These are phyloP conservation scores for Drosophila falleni DNA, from an alignment of 2,888 invertebrate genomes.

Conservation along the genomic window DNA sequence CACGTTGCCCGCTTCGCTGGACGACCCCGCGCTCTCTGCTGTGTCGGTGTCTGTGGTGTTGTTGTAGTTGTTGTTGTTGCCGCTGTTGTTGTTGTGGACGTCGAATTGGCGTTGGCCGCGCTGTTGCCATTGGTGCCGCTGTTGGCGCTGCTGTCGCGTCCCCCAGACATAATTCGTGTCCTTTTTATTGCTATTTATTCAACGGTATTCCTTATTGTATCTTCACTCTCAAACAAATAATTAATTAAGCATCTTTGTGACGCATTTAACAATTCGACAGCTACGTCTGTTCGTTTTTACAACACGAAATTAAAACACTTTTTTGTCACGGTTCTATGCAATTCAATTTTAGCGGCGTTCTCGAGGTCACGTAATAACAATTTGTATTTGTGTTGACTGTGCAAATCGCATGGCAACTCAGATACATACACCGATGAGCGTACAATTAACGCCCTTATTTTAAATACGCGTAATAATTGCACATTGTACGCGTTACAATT, in stretches of 20 bases:
- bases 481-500: slow-evolving; percentile 15
- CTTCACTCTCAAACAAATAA: slow-evolving; percentile 10
- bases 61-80: slow-evolving; percentile 48
- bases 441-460: slow-evolving; percentile 10
- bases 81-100: slow-evolving; percentile 16
- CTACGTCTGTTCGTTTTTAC: slow-evolving; percentile 14
- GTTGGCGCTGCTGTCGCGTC: slow-evolving; percentile 73
- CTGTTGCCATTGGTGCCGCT: slow-evolving; percentile 59
- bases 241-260: slow-evolving; percentile 40
- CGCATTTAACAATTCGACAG: slow-evolving; percentile 18
- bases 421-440: slow-evolving; percentile 12
- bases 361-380: slow-evolving; percentile 78
- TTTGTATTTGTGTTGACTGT: slow-evolving; percentile 50
- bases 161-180: slow-evolving; percentile 80
- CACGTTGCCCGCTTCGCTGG: slow-evolving; percentile 91
- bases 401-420: slow-evolving; percentile 56
- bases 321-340: slow-evolving; percentile 37
- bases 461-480: slow-evolving; percentile 7
- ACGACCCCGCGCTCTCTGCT: slow-evolving; percentile 87
- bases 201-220: slow-evolving; percentile 19
- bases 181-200: slow-evolving; percentile 13
- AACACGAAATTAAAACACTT: slow-evolving; percentile 14
- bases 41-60: slow-evolving; percentile 56
- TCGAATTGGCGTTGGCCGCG: slow-evolving; percentile 46
- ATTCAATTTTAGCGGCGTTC: slow-evolving; percentile 71